Evolutionary conservation across 2,888 invertebrate species (phyloP), one percentile per base, ranked within the genome.

Genomic region (Noctua pronuba): DNA sequence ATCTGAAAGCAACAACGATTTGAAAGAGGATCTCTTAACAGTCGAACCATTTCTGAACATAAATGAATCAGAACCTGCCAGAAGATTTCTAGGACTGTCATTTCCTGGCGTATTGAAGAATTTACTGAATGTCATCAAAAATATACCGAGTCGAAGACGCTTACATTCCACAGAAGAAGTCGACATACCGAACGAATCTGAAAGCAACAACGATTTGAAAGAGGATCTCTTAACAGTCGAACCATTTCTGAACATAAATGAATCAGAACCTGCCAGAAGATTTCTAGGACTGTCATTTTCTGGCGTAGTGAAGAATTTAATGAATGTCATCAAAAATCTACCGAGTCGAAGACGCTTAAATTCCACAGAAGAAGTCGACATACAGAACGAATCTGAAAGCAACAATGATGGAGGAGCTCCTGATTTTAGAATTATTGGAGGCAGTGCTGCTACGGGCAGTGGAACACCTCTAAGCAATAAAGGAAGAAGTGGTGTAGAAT

Each of bases 361-460:
- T 46, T 52, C 80, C 2, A 77, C 83, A 7, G 72, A 72, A 38
- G 72, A 11, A 49, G 38, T 65, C 16, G 72, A 80, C 44, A 62
- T 60, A n/a, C 38, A 46, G 4, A 75, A 69, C 24, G 85, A 83
- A 35, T 74, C 83, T 35, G 76, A 84, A 69, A 69, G 72, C 49
- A 74, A 68, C 28, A 85, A 85, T 5, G 86, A 85, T 38, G 88
- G 77, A 18, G 90, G 86, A 4, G 68, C 46, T 21, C 92, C 90
- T n/a, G 91, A 87, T 52, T 92, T 91, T 77, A 93, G 94, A 80
- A 96, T 96, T 16, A 91, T 96, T 49, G 96, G 96, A 6, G 96
- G 96, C 2, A 90, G 88, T 38, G 90, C 95, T 13, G 96, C 96
- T 0, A 95, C 93, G 0, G 91, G 93, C 10, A 96, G 95, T 82